Base-by-base conservation (phyloP, 2,797 vertebrate species). In the Sorex maritimensis region DNA sequence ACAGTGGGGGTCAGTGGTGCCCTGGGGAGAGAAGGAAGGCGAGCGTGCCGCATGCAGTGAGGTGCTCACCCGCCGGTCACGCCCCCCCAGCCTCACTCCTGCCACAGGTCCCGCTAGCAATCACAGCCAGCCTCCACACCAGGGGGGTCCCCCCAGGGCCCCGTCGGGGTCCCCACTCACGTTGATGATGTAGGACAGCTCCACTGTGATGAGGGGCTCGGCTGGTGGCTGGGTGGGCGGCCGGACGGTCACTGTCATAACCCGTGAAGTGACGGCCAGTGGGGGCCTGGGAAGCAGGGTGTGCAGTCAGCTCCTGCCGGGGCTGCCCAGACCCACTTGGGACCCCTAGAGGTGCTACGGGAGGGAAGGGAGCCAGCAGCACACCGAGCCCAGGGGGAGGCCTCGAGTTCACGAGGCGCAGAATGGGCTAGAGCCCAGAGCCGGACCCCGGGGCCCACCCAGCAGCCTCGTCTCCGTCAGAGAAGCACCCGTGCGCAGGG, bases 231-330 rank as follows among this genome's bases (percentile, higher is more conserved):
- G 99, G 3, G 99, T 99, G 12, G 98, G 98, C 0, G 99, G 99
- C 81, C 99, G 99, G 75, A 99, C 99, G 0, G 99, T 99, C 97
- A 99, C 99, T 0, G 98, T 99, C 97, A 99, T 98, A 96, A 99
- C 99, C 97, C 99, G 99, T 85, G 99, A 99, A 96, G 98, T 99
- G 97, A 99, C 98, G 0, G 99, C 98, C 71, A 98, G 97, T 0
- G 99, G 99, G 83, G 98, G 97, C 97, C 99, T 99, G 97, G 14
- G 0, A 95, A 68, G 80, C 61, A 91, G 93, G 73, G 30, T 41
- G 11, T 0, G 46, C 94, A 65, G 71, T 97, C 95, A 92, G 95
- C 95, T 96, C 95, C 58, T 75, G 79, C 93, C 92, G 82, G 67
- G 0, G 52, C 44, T 63, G 23, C 30, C 87, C 88, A 67, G 15